Base-by-base conservation (phyloP, 2,888 invertebrate species). In the Cyaniris semiargus region DNA sequence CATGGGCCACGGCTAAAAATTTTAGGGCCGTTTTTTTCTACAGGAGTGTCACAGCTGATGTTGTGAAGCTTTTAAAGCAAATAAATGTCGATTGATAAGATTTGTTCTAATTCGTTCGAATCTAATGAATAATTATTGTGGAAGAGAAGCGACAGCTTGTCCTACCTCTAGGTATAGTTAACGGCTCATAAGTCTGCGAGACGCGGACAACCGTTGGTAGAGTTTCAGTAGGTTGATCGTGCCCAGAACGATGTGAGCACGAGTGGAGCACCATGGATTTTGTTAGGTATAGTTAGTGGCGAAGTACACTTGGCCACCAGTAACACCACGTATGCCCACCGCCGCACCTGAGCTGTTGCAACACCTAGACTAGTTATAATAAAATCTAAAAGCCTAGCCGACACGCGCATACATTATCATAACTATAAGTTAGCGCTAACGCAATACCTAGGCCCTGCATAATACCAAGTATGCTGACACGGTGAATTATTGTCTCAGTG, bases 391-490 rank as follows among this genome's bases (percentile, higher is more conserved):
- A 31, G 27, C 66, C 66, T 66, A 15, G 27, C 5, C 15, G 66
- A 66, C 66, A 66, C 66, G 66, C 66, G 66, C 66, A 66, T 66
- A 66, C 66, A 66, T 66, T 66, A 66, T 27, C 66, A 66, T 31
- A 31, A 66, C 66, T 66, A 27, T 66, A 31, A 23, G 60, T 31
- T 66, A 66, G 66, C 5, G 66, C 66, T 31, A 27, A 27, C 27
- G 66, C 66, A 66, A 27, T 27, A 66, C 27, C 66, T 66, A 23
- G 23, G 23, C 7, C 23, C 23, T 23, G 23, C 10, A 23, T 58
- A 58, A 21, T 58, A 23, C 4, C 23, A 60, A 21, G 66, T 66
- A 66, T 66, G 66, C 66, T 66, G 66, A 66, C 66, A 13, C 15
- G 66, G 66, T 66, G 27, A 66, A 66, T 27, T 66, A 27, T 66